Percentiles rank a stretch among this genome's conserved stretches.
phyloP scores from a whole-genome alignment of 2,888 invertebrate genomes.

The Drosophila kambysellisi region DNA sequence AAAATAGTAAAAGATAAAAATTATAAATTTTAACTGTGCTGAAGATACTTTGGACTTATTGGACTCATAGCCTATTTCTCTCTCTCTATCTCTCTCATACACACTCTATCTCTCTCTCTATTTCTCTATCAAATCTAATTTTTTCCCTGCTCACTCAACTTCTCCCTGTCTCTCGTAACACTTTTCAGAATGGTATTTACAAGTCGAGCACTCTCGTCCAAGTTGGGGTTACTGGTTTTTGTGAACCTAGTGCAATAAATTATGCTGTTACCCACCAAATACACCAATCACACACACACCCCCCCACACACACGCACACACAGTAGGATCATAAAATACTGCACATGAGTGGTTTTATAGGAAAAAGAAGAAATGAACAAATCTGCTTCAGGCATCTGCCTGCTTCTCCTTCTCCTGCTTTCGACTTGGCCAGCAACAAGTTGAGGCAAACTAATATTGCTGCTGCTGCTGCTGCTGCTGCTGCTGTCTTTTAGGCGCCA shows the following conservation, averaged over 20 bases:
- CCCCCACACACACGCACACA: neutral
- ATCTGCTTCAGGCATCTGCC: neutral
- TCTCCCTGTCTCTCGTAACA: neutral
- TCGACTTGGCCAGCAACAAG: slow-evolving; percentile 55
- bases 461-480: slow-evolving; percentile 8
- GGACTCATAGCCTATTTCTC: neutral
- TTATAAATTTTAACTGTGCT: neutral
- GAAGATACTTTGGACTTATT: neutral
- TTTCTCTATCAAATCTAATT: no score
- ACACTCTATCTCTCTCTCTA: neutral
- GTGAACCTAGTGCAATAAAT: slow-evolving; percentile 53
- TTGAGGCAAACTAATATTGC: slow-evolving; percentile 16
- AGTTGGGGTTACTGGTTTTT: neutral
- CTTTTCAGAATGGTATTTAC: neutral
- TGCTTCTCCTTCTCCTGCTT: neutral
- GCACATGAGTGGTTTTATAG: slow-evolving; percentile 64
- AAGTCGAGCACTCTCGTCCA: neutral
- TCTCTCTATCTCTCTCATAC: neutral
- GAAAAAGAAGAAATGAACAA: slow-evolving; percentile 24
- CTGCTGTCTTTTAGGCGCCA: slow-evolving; percentile 49
- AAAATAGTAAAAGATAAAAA: neutral
- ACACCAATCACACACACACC: slow-evolving; percentile 8
- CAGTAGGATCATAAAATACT: slow-evolving; percentile 62
- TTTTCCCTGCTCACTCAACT: neutral
- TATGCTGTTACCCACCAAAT: slow-evolving; percentile 30